Evolutionary conservation across 2,113 vertebrate species (phyloP), one percentile per base, ranked within the genome.

Genomic region (Sula dactylatra): DNA sequence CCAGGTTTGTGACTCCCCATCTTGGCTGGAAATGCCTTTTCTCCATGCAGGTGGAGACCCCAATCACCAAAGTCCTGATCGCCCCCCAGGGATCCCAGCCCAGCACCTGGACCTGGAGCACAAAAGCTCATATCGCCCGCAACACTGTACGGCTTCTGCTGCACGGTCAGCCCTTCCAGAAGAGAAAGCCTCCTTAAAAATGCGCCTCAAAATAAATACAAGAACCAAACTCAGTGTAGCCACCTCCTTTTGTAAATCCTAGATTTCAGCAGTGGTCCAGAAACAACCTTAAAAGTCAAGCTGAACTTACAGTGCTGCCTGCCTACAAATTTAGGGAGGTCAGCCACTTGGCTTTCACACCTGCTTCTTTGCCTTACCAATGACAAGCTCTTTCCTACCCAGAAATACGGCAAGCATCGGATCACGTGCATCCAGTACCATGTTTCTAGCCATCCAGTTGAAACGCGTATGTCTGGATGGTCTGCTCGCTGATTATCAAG

Each of bases 31-130:
- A 76, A 86, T 42, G 16, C 8, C 13, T 13, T 55, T 93, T 80
- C 16, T 84, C 18, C 44, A 7, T 14, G 26, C 19, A 62, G 32
- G 29, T 66, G 80, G 50, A 38, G 36, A 32, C 5, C 31, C 27
- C 21, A 3, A 1, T 14, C 36, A 45, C 26, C 72, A 79, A 83
- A 4, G 7, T 12, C 0, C 0, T 5, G 31, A 22, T 44, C 5
- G 1, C 2, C 29, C 27, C 3, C 12, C 32, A 26, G 50, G 7
- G 32, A 54, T 54, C 59, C 45, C 62, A 62, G 29, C 52, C 29
- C 45, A 17, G 15, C 5, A 12, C 11, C 31, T 16, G n/a, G 64
- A 59, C 10, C 40, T 31, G 42, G 29, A 82, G 49, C 16, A 5
- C 2, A 2, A 59, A 32, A 44, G 36, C 61, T 70, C 2, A 0